A percentile compares a stretch with the other conserved stretches of the same genome.
These are phyloP conservation scores for Drosophila paracracens DNA, from an alignment of 2,888 invertebrate species.

Conservation along the genomic window DNA sequence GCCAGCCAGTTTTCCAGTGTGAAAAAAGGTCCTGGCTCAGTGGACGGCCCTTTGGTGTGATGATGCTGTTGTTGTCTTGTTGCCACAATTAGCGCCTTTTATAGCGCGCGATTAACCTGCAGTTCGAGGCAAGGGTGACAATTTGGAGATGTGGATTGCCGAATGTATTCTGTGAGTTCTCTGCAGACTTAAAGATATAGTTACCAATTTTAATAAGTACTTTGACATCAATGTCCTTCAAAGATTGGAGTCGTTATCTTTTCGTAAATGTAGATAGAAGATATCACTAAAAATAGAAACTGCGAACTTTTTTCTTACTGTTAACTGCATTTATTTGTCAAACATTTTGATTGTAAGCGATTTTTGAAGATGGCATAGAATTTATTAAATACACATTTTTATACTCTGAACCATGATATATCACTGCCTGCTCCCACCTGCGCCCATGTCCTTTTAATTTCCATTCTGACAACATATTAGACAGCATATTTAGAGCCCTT, in stretches of 20 bases:
- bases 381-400: no score
- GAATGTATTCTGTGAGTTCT: neutral
- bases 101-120: neutral
- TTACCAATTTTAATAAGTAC: no score
- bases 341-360: no score
- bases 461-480: neutral
- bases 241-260: no score
- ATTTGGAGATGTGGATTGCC: neutral
- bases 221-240: no score
- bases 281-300: neutral
- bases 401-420: neutral
- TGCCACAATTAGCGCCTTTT: conserved; percentile 72
- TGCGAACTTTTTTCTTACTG: neutral
- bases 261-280: neutral
- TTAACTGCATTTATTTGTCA: no score
- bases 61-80: conserved; percentile 36
- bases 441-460: neutral
- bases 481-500: neutral
- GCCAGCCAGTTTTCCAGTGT: conserved; percentile 1
- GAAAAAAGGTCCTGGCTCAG: conserved; percentile 21
- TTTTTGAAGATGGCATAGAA: no score
- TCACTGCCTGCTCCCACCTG: neutral
- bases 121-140: neutral
- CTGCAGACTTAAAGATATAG: no score
- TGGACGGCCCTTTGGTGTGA: conserved; percentile 60